These are phyloP conservation scores for Anguilla pacifica DNA, from an alignment of 2,797 vertebrate species.

Conservation along the genomic window DNA sequence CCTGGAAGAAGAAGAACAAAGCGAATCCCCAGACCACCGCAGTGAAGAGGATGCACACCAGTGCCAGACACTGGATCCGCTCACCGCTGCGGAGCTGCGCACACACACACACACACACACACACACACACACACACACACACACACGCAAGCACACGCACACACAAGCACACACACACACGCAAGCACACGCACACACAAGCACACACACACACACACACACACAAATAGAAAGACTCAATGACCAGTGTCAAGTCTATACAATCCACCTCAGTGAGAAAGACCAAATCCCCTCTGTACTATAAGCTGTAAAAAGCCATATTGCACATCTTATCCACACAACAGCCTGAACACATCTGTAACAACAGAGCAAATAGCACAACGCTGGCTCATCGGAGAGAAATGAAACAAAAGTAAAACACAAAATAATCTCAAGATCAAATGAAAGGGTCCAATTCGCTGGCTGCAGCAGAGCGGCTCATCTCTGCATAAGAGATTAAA, in stretches of 20 bases:
- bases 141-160: not conserved
- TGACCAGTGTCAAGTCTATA: slow-evolving; percentile 66
- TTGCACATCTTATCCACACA: not conserved
- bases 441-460: not conserved
- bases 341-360: not conserved
- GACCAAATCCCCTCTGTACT: not conserved
- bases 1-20: slow-evolving; percentile 98
- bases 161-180: slow-evolving; percentile 26
- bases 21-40: slow-evolving; percentile 95
- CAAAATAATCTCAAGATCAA: not conserved
- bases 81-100: slow-evolving; percentile 90
- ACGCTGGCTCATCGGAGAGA: not conserved
- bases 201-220: slow-evolving; percentile 23
- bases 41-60: slow-evolving; percentile 89
- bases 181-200: not conserved
- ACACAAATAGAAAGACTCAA: slow-evolving; percentile 68
- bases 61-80: slow-evolving; percentile 82
- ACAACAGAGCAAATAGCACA: not conserved
- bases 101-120: slow-evolving; percentile 37
- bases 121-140: not conserved
- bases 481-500: not conserved
- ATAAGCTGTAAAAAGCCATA: not conserved
- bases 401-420: not conserved
- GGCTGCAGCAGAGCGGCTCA: not conserved
- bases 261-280: not conserved